Evolutionary conservation across 2,888 invertebrate genomes (phyloP).

Genomic region (Papilio gigon): DNA sequence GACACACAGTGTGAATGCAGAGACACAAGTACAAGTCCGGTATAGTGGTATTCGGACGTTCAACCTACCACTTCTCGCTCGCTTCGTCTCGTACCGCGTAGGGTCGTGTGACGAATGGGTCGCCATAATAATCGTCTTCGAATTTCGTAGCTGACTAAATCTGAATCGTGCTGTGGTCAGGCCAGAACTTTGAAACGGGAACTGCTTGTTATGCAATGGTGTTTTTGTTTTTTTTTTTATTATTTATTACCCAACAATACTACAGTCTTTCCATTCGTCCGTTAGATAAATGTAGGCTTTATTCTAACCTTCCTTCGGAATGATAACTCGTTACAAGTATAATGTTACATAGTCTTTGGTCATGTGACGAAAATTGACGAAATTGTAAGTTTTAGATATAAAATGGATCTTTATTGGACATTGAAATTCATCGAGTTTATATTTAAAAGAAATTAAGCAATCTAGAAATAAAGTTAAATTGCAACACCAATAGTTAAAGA

Average conservation of each 20-base stretch:
- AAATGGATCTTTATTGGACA: slow-evolving; percentile 42
- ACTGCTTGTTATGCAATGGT: slow-evolving; percentile 42
- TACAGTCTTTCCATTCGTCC: slow-evolving; percentile 66
- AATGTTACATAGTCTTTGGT: slow-evolving; percentile 1
- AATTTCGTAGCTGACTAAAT: slow-evolving; percentile 70
- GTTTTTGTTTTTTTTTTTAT: slow-evolving; percentile 44
- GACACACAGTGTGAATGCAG: slow-evolving; percentile 45
- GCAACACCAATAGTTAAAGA: neutral
- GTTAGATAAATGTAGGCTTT: slow-evolving; percentile 61
- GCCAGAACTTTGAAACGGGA: slow-evolving; percentile 43
- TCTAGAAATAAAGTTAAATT: neutral
- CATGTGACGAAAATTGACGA: neutral
- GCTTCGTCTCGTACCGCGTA: slow-evolving; percentile 64
- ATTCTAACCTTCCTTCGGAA: slow-evolving; percentile 53
- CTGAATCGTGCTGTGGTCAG: slow-evolving; percentile 47
- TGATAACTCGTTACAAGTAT: slow-evolving; percentile 48
- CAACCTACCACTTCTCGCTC: slow-evolving; percentile 59
- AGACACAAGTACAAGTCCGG: slow-evolving; percentile 45
- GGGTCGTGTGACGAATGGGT: slow-evolving; percentile 74
- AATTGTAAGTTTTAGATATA: slow-evolving; percentile 40
- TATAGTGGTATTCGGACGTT: slow-evolving; percentile 48
- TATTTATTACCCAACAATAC: slow-evolving; percentile 58
- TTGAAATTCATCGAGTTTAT: neutral
- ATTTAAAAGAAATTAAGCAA: neutral
- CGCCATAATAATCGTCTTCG: slow-evolving; percentile 65